Evolutionary conservation across 2,113 vertebrate genomes (phyloP).

Genomic region (Dipodomys merriami): DNA sequence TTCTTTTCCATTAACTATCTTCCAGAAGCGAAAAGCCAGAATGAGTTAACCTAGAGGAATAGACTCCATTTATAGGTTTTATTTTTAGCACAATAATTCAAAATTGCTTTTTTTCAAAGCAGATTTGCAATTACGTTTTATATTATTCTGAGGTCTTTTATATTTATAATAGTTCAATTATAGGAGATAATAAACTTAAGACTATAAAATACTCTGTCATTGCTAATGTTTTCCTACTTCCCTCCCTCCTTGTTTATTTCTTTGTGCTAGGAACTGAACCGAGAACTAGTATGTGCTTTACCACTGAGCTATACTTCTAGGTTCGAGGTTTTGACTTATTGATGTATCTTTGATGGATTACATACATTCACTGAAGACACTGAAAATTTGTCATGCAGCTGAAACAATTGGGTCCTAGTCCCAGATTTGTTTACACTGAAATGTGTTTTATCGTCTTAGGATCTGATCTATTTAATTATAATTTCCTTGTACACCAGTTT

Average conservation of each 20-base stretch:
- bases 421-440: conserved; percentile 26
- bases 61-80: not conserved
- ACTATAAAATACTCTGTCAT: conserved; percentile 18
- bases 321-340: conserved; percentile 23
- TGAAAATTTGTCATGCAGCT: not conserved
- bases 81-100: not conserved
- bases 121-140: conserved; percentile 31
- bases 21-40: conserved; percentile 40
- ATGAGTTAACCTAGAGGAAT: not conserved
- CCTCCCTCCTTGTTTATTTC: not conserved
- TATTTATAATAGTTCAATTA: not conserved
- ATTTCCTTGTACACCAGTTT: not conserved
- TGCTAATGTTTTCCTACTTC: not conserved
- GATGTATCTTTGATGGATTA: not conserved
- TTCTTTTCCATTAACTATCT: conserved; percentile 10
- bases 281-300: not conserved
- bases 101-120: conserved; percentile 6
- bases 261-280: not conserved
- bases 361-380: conserved; percentile 14
- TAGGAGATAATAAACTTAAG: conserved; percentile 33
- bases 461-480: not conserved
- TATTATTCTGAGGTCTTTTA: conserved; percentile 18
- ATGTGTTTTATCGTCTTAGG: conserved; percentile 6
- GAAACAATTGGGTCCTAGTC: not conserved
- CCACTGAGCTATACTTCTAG: not conserved